A percentile compares a stretch with the other conserved stretches of the same genome.
Evolutionary conservation across 2,888 invertebrate genomes (phyloP).

Genomic region (Sacculina carcini): DNA sequence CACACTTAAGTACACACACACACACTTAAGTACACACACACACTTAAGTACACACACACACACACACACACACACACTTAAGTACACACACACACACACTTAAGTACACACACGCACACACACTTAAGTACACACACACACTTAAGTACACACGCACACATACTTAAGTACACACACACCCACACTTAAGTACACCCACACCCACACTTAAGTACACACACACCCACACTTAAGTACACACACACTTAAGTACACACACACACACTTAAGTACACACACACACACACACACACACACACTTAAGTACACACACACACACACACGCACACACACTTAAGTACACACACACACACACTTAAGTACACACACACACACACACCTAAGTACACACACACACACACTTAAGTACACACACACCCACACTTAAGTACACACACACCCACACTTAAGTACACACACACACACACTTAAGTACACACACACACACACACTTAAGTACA

Average conservation of each 20-base stretch:
- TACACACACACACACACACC: not conserved
- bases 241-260: not conserved
- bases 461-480: not conserved
- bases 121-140: not conserved
- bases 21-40: not conserved
- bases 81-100: not conserved
- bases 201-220: too few species aligned
- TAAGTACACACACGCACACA: not conserved
- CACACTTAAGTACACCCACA: too few species aligned
- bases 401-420: too few species aligned
- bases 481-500: not conserved
- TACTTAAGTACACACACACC: too few species aligned
- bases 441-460: too few species aligned
- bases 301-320: not conserved
- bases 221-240: not conserved
- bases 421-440: too few species aligned
- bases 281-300: not conserved
- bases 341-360: not conserved
- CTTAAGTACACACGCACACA: too few species aligned
- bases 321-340: not conserved
- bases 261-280: not conserved
- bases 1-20: not conserved
- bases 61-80: constrained; percentile 1
- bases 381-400: not conserved
- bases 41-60: not conserved